phyloP scores from a whole-genome alignment of 1,140 invertebrate species.

The Brachionus sp. region DNA sequence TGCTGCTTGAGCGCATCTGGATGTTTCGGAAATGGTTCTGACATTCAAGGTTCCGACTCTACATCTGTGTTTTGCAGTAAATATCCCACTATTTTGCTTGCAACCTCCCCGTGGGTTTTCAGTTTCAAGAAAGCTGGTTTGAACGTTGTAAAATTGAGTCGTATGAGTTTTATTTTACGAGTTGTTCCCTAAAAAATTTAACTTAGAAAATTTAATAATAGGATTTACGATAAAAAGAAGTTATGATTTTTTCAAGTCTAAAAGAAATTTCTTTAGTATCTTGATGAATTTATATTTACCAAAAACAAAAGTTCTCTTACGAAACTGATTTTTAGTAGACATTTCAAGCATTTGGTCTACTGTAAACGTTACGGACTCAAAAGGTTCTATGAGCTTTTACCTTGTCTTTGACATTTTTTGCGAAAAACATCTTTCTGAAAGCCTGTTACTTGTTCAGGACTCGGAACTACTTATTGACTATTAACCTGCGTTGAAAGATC shows the following conservation, averaged over 20 bases:
- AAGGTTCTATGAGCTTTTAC: neutral
- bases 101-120: too few relatives aligned
- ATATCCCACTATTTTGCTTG: too few relatives aligned
- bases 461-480: neutral
- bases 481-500: neutral
- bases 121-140: too few relatives aligned
- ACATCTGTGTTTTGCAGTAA: too few relatives aligned
- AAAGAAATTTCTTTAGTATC: neutral
- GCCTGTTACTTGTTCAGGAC: neutral
- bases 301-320: neutral
- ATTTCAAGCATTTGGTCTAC: neutral
- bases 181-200: too few relatives aligned
- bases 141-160: too few relatives aligned
- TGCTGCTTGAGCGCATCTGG: too few relatives aligned
- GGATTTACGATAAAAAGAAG: neutral
- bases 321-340: neutral
- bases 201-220: too few relatives aligned
- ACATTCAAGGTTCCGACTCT: too few relatives aligned
- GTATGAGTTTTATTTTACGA: too few relatives aligned
- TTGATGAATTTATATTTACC: neutral
- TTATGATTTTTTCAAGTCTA: neutral
- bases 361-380: neutral
- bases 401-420: neutral
- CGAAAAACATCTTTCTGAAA: neutral
- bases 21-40: too few relatives aligned